Percentiles rank a stretch among this genome's conserved stretches.
Evolutionary conservation across 2,797 vertebrate species (phyloP).

Genomic region (Argentina silus): DNA sequence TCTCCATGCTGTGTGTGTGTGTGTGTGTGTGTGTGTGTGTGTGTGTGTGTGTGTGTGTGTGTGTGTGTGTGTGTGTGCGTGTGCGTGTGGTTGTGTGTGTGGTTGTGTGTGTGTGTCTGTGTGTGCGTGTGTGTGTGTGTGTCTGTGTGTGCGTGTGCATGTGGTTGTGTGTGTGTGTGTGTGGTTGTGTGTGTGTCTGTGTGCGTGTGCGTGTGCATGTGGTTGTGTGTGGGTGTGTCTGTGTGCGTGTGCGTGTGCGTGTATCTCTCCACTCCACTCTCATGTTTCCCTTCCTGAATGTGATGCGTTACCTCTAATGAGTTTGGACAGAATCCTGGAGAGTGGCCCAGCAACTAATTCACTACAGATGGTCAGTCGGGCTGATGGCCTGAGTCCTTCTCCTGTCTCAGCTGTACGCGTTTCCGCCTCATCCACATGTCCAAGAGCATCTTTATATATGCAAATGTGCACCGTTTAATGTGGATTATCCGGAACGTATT

Average conservation of each 20-base stretch:
- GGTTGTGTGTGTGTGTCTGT: too few relatives aligned
- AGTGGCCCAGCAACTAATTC: slow-evolving; percentile 20
- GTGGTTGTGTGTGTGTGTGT: too few relatives aligned
- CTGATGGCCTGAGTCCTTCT: neutral
- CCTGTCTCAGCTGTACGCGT: neutral
- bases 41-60: too few relatives aligned
- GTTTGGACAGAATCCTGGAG: slow-evolving; percentile 25
- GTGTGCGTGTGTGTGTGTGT: too few relatives aligned
- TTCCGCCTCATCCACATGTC: neutral
- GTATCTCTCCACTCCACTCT: neutral
- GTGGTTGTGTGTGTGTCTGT: too few relatives aligned
- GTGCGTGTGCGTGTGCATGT: too few relatives aligned
- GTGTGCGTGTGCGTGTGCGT: too few relatives aligned
- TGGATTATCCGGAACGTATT: neutral
- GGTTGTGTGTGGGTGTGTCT: too few relatives aligned
- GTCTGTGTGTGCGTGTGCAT: too few relatives aligned
- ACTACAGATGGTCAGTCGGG: slow-evolving; percentile 30
- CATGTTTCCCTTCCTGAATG: slow-evolving; percentile 11
- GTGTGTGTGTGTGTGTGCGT: too few relatives aligned
- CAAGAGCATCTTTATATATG: neutral
- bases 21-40: too few relatives aligned
- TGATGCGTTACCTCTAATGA: slow-evolving; percentile 16
- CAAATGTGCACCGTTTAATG: neutral
- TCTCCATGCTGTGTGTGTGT: neutral
- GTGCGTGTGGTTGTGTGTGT: too few relatives aligned